Evolutionary conservation across 2,113 vertebrate species (phyloP).

Genomic region (Perognathus longimembris): DNA sequence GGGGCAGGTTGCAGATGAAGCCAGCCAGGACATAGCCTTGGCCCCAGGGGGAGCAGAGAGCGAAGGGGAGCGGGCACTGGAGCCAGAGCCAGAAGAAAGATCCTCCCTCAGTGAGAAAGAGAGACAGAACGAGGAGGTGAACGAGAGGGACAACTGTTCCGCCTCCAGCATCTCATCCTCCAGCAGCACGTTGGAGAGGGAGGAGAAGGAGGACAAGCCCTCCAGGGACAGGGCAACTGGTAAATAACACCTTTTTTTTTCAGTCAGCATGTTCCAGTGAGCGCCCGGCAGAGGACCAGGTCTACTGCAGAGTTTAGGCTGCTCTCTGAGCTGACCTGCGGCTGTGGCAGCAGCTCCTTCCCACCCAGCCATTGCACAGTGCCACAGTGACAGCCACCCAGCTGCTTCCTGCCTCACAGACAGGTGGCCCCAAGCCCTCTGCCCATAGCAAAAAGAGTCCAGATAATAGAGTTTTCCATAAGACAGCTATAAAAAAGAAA

Average conservation of each 20-base stretch:
- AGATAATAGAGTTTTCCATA: background rate
- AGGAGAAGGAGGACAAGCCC: constrained; percentile 95
- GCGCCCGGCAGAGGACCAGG: accelerated
- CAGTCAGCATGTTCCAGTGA: background rate
- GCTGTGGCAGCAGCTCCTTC: background rate
- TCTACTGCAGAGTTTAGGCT: background rate
- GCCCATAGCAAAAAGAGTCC: background rate
- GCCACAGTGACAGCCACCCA: background rate
- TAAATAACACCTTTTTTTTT: constrained; percentile 83
- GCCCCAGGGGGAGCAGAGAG: constrained; percentile 82
- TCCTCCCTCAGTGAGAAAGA: constrained; percentile 96
- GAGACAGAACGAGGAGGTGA: constrained; percentile 97
- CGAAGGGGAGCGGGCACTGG: constrained; percentile 87
- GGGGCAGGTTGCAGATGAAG: constrained; percentile 78
- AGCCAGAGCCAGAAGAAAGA: constrained; percentile 91
- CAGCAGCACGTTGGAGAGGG: constrained; percentile 98
- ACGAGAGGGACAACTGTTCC: constrained; percentile 99
- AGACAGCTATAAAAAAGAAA: background rate
- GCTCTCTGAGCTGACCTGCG: background rate
- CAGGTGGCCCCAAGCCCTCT: background rate
- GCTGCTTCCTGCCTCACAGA: background rate
- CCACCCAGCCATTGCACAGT: background rate
- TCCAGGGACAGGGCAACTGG: constrained; percentile 91
- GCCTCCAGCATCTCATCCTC: constrained; percentile 98
- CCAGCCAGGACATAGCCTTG: constrained; percentile 81